Evolutionary conservation across 2,888 invertebrate species (phyloP), one percentile per base, ranked within the genome.

Genomic region (Crepidodera aurea): DNA sequence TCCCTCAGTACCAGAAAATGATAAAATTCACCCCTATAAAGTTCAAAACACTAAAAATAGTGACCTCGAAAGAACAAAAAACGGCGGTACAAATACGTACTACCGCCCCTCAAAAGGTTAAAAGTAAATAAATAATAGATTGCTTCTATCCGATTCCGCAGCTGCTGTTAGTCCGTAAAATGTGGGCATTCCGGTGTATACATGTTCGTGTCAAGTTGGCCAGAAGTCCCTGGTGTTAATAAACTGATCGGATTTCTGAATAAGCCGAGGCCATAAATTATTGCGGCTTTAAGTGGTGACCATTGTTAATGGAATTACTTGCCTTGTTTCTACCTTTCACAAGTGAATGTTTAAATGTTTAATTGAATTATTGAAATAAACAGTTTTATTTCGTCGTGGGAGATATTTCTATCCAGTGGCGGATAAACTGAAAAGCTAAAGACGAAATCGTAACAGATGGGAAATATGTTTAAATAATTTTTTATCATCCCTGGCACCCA

Each of bases 161-260:
- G 39, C 39, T 34, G 39, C 53, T 15, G 39, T 19, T 8, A 37
- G 53, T 53, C 12, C 25, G 13, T 53, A 27, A 34, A 55, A 55
- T 55, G 22, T 46, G 46, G 34, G 32, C 32, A 55, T 55, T 34
- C 46, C 34, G 54, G 55, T 29, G 44, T 12, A 46, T 46, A 29
- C 40, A 44, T 55, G 55, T 46, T 64, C 54, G 58, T 68, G 67
- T 66, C 66, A 60, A 68, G 63, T 69, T 69, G 66, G 63, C 67
- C 68, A 46, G 61, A 66, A 67, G 66, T 63, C 67, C 66, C 63
- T 64, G 64, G 68, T 68, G 66, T 69, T 69, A 69, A 69, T 69
- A 69, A 69, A 69, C 68, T 65, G 68, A 69, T 69, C 69, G 65
- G 67, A 69, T 67, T 67, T 66, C 64, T 42, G 59, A 60, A 62